Evolutionary conservation across 2,888 invertebrate species (phyloP), one percentile per base, ranked within the genome.

Genomic region (Coleophora deauratella): DNA sequence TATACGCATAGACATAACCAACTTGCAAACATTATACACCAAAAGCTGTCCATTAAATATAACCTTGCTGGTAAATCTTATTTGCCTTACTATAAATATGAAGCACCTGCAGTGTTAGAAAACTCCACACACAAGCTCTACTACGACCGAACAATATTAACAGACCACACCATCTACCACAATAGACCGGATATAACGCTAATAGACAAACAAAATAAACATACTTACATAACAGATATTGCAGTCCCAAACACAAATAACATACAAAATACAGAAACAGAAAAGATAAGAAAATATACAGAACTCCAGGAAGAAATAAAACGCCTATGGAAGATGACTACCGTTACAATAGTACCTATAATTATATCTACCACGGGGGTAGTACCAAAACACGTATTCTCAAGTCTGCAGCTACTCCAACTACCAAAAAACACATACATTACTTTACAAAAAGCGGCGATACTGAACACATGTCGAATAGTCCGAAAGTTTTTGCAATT

Each of bases 1-100:
- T 46, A 53, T 32, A 49, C 41, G 21, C 44, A 49, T 13, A 35
- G 46, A 42, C 50, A 52, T 10, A 40, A 49, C 35, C 46, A 50
- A 15, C 34, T 48, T 7, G 50, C 46, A 9, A 28, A 28, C 6
- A 28, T 28, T 9, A 28, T 28, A 1, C 28, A 28, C 10, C 28
- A 50, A 44, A 10, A 46, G 30, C 41, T 47, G 6, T 38, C 50
- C 9, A 2, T 13, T 4, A 31, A 41, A 38, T 33, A 43, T 32
- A 42, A 42, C n/a, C 31, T 40, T 3, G 42, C 35, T 6, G 21
- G 13, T 11, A 40, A 36, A 28, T 10, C 28, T 28, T 10, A 28
- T 9, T 8, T 28, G 8, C 40, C 46, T 3, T 41, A 46, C 35
- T 46, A 46, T 21, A 46, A 46, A 43, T 49, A 49, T 21, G 39